Percentiles rank a stretch among this genome's conserved stretches.
phyloP scores from a whole-genome alignment of 1,140 invertebrate genomes.

The Drosophila arizonae region DNA sequence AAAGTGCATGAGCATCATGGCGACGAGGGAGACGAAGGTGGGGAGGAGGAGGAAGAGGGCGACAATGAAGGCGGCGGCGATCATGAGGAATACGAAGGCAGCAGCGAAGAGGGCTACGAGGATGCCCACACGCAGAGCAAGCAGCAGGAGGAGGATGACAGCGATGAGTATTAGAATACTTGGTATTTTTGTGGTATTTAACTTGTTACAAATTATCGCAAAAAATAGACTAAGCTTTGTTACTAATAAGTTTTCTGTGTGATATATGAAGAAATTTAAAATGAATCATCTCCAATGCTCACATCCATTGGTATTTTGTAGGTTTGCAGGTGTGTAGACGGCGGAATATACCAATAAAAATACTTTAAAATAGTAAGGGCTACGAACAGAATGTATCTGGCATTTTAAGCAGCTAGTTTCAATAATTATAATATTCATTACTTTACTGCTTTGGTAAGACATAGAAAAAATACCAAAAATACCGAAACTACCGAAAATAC shows the following conservation, averaged over 20 bases:
- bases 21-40: constrained; percentile 33
- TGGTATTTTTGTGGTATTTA: background rate
- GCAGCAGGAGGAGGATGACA: constrained; percentile 43
- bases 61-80: constrained; percentile 50
- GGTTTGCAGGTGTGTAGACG: too few relatives aligned
- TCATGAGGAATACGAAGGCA: constrained; percentile 70
- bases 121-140: constrained; percentile 59
- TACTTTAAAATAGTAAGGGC: too few relatives aligned
- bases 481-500: too few relatives aligned
- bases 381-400: too few relatives aligned
- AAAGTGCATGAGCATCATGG: constrained; percentile 63
- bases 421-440: too few relatives aligned
- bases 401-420: too few relatives aligned
- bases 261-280: constrained; percentile 35
- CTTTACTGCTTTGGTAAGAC: too few relatives aligned
- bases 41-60: constrained; percentile 7
- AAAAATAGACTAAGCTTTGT: background rate
- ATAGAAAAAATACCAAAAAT: too few relatives aligned
- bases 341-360: too few relatives aligned
- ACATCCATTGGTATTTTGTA: too few relatives aligned
- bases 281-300: background rate
- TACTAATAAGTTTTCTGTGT: constrained; percentile 35
- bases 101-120: constrained; percentile 75
- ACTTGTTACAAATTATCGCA: background rate
- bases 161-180: constrained; percentile 62